Base-by-base conservation (phyloP, 2,888 invertebrate genomes). In the Miltochrista miniata region DNA sequence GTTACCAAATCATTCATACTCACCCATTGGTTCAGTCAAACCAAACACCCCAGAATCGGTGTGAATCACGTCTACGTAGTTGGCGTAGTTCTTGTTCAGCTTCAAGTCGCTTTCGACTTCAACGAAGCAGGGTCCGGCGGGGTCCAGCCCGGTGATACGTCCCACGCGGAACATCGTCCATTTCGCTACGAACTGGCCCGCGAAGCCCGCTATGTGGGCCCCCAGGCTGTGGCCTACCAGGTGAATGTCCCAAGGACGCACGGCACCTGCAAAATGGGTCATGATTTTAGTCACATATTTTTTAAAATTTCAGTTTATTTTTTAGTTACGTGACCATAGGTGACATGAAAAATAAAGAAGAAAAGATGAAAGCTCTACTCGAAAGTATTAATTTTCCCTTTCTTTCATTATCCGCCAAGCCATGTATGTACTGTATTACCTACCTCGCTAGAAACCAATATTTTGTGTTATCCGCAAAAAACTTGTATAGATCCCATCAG, bases 171-270 rank as follows among this genome's bases (percentile, higher is more conserved):
- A 2, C 0, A 87, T 85, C 1, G 87, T 87, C n/a, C 80, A 59
- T 1, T 58, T 36, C 1, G 48, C 43, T 69, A 86, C 83, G 8
- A 70, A 68, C 64, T 89, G 88, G 34, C 88, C 90, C 0, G 90
- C 71, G 64, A 87, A 89, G 2, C 86, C 82, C 15, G 81, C 68
- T 51, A 90, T 85, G 69, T 91, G 90, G 0, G 86, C 68, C 10
- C 91, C 91, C 1, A 91, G 79, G 38, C 90, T 90, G 80, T 90
- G 91, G 0, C 91, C 91, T 13, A 91, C 75, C 7, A 90, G 61
- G 62, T 90, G 85, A 50, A 90, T 83, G 0, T 67, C 48, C 0
- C 69, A 53, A 0, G 87, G 80, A 3, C 76, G 59, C 7, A 82
- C 62, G 7, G 88, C 90, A 18, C 68, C 90, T 90, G 73, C 0